These are phyloP conservation scores for Hemaris fuciformis DNA, from an alignment of 2,888 invertebrate species.

Conservation along the genomic window DNA sequence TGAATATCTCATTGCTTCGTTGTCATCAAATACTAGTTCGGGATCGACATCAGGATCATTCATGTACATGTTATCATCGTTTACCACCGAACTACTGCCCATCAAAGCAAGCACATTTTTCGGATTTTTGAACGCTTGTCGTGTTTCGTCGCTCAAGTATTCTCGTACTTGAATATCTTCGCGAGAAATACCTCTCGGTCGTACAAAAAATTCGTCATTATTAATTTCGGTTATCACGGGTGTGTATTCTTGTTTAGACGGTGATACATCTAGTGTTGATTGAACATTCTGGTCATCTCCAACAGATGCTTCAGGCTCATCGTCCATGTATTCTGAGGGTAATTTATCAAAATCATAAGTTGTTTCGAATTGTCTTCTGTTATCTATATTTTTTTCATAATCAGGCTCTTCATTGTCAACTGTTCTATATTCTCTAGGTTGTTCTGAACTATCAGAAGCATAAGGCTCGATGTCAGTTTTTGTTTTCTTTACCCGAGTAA, in stretches of 20 bases:
- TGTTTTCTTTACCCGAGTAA: conserved; percentile 83
- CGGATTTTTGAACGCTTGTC: conserved; percentile 87
- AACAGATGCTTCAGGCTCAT: conserved; percentile 48
- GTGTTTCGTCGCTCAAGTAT: conserved; percentile 89
- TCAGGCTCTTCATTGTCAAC: conserved; percentile 49
- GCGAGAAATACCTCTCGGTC: conserved; percentile 90
- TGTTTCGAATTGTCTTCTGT: conserved; percentile 61
- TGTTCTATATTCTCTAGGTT: conserved; percentile 74
- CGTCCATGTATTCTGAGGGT: conserved; percentile 81
- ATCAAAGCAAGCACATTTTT: conserved; percentile 85
- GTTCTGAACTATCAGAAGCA: conserved; percentile 65
- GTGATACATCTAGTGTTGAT: conserved; percentile 61
- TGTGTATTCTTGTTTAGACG: conserved; percentile 71
- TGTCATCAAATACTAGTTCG: conserved; percentile 62
- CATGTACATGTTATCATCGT: conserved; percentile 58
- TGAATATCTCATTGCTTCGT: conserved; percentile 60
- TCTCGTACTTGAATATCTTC: conserved; percentile 90
- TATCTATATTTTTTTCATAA: conserved; percentile 59
- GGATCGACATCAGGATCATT: conserved; percentile 67
- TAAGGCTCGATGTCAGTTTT: conserved; percentile 70
- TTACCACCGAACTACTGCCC: conserved; percentile 61
- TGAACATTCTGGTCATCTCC: conserved; percentile 46
- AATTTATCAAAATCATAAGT: conserved; percentile 81
- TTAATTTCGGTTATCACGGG: conserved; percentile 91
- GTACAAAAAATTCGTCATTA: conserved; percentile 92